Base-by-base conservation (phyloP, 2,113 vertebrate genomes). In the Prionailurus viverrinus region DNA sequence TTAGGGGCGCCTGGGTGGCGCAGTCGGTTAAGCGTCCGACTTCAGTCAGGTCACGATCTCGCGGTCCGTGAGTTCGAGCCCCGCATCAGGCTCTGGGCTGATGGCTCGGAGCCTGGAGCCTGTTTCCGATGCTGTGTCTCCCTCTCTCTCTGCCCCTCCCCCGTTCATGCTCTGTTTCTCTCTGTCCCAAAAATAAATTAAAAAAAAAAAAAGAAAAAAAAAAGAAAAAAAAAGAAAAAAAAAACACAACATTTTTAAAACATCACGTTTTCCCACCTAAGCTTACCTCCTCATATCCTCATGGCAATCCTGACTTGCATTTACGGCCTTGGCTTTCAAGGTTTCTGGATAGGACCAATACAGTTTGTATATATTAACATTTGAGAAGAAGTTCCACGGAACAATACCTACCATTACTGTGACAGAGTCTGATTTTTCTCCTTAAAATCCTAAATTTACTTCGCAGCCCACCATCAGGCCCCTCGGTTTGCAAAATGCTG, bases 381-480 rank as follows among this genome's bases (percentile, higher is more conserved):
- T 27, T 91, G 63, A 58, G 74, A 69, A 53, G 76, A 84, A 58
- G 29, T 69, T 93, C 61, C 48, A 48, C 45, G 84, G 96, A 79
- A 76, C 6, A 69, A 81, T 69, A 76, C 12, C 51, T 95, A 88
- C 41, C 19, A 1, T 91, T 93, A 65, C 23, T 55, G 51, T 82
- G 71, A 94, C 65, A 12, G 14, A 69, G 3, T 69, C 33, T 65
- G 10, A 78, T 45, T 31, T 66, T 78, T 23, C 55, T 45, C 7
- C 74, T 69, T 69, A 51, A 88, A 55, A 87, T 89, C 58, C 53
- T 68, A 74, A 63, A 51, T 69, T 82, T 76, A 94, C 79, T 86
- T 97, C 39, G 83, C 9, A 36, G 69, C 25, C 63, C 79, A 94
- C n/a, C 55, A 19, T 7, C 39, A 53, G 25, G 39, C 79, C 79